Base-by-base conservation (phyloP, 2,888 invertebrate species). In the Campoplex capitator region DNA sequence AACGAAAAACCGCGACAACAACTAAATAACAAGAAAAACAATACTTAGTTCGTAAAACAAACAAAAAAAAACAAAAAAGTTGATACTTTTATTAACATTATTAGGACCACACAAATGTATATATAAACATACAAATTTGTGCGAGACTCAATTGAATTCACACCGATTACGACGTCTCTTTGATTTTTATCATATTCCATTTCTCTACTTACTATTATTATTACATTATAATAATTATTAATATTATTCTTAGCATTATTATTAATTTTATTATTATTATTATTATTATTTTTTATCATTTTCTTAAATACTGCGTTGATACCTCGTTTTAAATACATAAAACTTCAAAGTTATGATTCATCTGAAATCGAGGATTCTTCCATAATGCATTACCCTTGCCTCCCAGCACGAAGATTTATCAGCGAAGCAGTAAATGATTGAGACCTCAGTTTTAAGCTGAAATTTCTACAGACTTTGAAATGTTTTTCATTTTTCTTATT, bases 381-480 rank as follows among this genome's bases (percentile, higher is more conserved):
- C 51, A 3, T n/a, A 38, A 67, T 32, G 74, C 74, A 70, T 71
- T 67, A 62, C 11, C 51, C 42, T 70, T 48, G 45, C 73, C 56
- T 65, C 42, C 65, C 42, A 45, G 58, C 56, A 45, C 75, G 38
- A 87, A 67, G 38, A 82, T 78, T 83, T 83, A 65, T 54, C 83
- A 76, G 76, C 82, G 68, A 86, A 88, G 76, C 73, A 87, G 83
- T 89, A 85, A 67, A 89, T 88, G 86, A 74, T 75, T 68, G 73
- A 87, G 75, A 76, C 70, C 35, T 16, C 18, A 76, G 16, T 76
- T 58, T 16, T 48, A 78, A 86, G 62, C 77, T 74, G 51, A 80
- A 81, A 71, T 67, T 71, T 54, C 71, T 62, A 38, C 70, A 80
- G 45, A 42, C 68, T 38, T 70, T 32, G 58, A 28, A 78, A 16